Base-by-base conservation (phyloP, 2,888 invertebrate species). In the Abrostola triplasia region DNA sequence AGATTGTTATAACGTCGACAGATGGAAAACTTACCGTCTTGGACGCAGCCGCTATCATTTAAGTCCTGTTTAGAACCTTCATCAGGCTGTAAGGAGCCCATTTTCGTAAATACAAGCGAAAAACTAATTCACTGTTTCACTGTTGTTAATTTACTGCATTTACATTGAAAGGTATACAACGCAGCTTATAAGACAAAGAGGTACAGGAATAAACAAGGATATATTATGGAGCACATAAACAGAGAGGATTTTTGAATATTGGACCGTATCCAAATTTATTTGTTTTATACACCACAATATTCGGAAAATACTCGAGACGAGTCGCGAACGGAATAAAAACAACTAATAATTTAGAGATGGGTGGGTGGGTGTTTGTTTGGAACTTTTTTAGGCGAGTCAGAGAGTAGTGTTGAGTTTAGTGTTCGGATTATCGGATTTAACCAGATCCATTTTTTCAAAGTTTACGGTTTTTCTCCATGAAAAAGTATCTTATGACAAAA, bases 51-150 rank as follows among this genome's bases (percentile, higher is more conserved):
- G 38, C 77, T 76, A 36, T 77, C 77, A 12, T 77, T 47, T 36
- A 91, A 57, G 10, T 89, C 90, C n/a, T 70, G 80, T 57, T 84
- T 85, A 1, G 64, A 38, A 6, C 80, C 84, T 55, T 72, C 78
- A 59, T 86, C 89, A 38, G 80, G 77, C 61, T 82, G 79, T 57
- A 84, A 59, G 36, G 88, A 82, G 41, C 82, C 89, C 92, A 93
- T 93, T 84, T 84, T 85, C 57, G 41, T 11, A 11, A 24, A 59
- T 24, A 9, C 44, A 67, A 62, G 55, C n/a, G 12, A 9, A 10
- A 36, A 50, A 44, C 38, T 12, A 13, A 24, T 13, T 56, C 37
- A 59, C 62, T 59, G 58, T 44, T 13, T 56, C 37, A 59, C 62
- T 59, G 58, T 44, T 36, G 41, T 48, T 54, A 62, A 64, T 56